These are phyloP conservation scores for Danaus melanippus DNA, from an alignment of 1,140 invertebrate genomes.

Conservation along the genomic window DNA sequence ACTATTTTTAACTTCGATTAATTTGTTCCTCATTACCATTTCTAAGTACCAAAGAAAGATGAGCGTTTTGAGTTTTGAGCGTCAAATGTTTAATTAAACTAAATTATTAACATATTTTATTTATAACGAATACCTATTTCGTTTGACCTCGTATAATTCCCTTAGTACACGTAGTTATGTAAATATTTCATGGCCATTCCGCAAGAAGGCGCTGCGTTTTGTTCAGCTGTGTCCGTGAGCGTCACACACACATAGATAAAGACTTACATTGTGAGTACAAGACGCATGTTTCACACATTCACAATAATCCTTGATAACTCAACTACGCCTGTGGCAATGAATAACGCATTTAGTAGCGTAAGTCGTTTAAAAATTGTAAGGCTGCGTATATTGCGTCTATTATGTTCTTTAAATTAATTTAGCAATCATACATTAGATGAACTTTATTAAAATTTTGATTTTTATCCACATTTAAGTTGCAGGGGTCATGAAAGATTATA, in stretches of 20 bases:
- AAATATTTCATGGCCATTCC: slow-evolving; percentile 46
- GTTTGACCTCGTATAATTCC: slow-evolving; percentile 40
- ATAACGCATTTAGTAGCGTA: slow-evolving; percentile 48
- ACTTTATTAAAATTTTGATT: too few species aligned
- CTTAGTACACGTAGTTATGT: slow-evolving; percentile 31
- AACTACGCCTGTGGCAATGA: slow-evolving; percentile 36
- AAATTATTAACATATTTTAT: slow-evolving; percentile 44
- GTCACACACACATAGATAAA: slow-evolving; percentile 27
- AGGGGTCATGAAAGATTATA: too few species aligned
- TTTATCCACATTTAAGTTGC: too few species aligned
- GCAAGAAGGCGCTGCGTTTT: slow-evolving; percentile 31
- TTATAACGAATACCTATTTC: slow-evolving; percentile 34
- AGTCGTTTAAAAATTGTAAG: slow-evolving; percentile 22
- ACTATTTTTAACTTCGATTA: too few species aligned
- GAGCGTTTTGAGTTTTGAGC: too few species aligned
- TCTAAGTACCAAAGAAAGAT: too few species aligned
- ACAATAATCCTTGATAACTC: slow-evolving; percentile 41
- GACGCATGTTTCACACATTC: slow-evolving; percentile 19
- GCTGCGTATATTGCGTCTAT: slow-evolving; percentile 1
- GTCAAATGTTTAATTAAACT: slow-evolving; percentile 27
- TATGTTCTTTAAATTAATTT: too few species aligned
- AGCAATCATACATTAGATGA: too few species aligned
- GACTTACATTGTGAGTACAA: slow-evolving; percentile 21
- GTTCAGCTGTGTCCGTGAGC: slow-evolving; percentile 37
- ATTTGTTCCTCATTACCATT: too few species aligned